Percentiles rank a stretch among this genome's conserved stretches.
phyloP scores from a whole-genome alignment of 1,140 invertebrate species.

The Cyphomyrmex costatus region DNA sequence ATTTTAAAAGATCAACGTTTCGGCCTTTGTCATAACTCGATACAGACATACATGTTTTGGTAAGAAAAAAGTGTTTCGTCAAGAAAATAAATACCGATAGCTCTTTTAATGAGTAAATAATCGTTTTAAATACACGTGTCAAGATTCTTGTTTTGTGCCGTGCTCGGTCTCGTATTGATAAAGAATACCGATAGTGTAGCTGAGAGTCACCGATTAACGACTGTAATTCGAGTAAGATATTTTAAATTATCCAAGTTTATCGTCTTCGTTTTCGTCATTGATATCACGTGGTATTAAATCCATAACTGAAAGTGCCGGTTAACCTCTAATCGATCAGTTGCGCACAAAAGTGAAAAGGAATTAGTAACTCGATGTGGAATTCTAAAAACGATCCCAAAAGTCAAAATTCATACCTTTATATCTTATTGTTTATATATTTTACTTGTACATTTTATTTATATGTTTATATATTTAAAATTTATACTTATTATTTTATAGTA shows the following conservation, averaged over 20 bases:
- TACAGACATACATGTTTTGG: neutral
- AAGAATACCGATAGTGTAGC: neutral
- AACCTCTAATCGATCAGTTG: constrained; percentile 13
- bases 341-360: neutral
- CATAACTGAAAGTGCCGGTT: neutral
- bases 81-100: neutral
- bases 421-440: neutral
- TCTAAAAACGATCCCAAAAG: neutral
- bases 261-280: neutral
- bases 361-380: neutral
- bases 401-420: neutral
- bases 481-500: neutral
- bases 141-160: neutral
- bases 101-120: too few relatives aligned
- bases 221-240: neutral
- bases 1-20: neutral
- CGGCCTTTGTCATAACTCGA: neutral
- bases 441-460: neutral
- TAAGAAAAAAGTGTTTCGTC: neutral
- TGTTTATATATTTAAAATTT: neutral
- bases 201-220: too few relatives aligned
- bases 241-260: neutral
- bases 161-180: neutral
- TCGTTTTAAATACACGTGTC: neutral
- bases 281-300: neutral